Evolutionary conservation across 2,888 invertebrate genomes (phyloP), one percentile per base, ranked within the genome.

Genomic region (Caenorhabditis sulstoni): DNA sequence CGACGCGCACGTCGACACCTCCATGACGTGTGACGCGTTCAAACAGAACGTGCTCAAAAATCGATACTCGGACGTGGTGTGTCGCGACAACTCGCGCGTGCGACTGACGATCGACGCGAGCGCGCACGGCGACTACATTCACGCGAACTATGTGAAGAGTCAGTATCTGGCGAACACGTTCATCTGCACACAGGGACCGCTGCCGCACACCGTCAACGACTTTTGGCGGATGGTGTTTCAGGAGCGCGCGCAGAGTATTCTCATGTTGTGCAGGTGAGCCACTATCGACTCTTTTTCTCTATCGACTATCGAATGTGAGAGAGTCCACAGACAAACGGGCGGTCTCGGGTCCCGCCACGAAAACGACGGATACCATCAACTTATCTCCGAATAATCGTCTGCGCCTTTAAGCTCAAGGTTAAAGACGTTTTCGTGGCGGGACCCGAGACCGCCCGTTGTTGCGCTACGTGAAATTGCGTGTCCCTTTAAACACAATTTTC

Each of bases 201-300:
- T 98, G 83, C 94, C 94, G 37, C 94, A 94, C 81, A 98, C 98
- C 0, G 93, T 95, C 61, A 93, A 93, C 79, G 97, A 97, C 91
- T 97, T 98, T 92, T 98, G 97, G 97, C 94, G 95, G 85, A 98
- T 98, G 98, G 95, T 97, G 55, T 97, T 97, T 95, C 97, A 98
- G 92, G 97, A 98, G 91, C 55, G 82, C 39, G 78, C 80, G 8
- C 59, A 62, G 20, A 74, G 61, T 9, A 83, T 85, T 70, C 53
- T 85, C 1, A 85, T 85, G 85, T 18, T 85, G 0, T 85, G 85
- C 77, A 73, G 70, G 85, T 84, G 47, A 55, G 73, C n/a, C n/a
- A n/a, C n/a, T n/a, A n/a, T n/a, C n/a, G n/a, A n/a, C n/a, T n/a
- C n/a, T n/a, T n/a, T n/a, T n/a, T n/a, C n/a, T n/a, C n/a, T n/a